A percentile compares a stretch with the other conserved stretches of the same genome.
phyloP scores from a whole-genome alignment of 2,888 invertebrate species.

The Heliconius aoede region DNA sequence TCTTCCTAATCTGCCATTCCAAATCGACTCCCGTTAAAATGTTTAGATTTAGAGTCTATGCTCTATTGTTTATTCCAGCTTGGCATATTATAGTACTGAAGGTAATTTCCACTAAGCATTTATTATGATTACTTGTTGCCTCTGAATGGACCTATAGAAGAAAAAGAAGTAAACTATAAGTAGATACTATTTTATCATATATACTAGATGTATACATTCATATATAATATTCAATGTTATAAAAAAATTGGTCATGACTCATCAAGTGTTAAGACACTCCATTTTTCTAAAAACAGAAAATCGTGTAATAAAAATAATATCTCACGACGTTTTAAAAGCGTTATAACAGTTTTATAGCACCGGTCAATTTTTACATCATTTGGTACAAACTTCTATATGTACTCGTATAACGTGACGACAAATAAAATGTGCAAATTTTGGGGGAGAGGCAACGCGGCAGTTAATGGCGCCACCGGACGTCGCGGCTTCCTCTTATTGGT shows the following conservation, averaged over 20 bases:
- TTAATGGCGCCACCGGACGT: slow-evolving; percentile 69
- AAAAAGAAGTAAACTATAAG: neutral
- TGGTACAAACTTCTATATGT: slow-evolving; percentile 16
- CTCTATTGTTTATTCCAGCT: neutral
- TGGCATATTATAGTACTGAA: neutral
- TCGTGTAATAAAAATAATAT: neutral
- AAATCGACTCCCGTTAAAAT: slow-evolving; percentile 25
- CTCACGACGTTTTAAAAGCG: slow-evolving; percentile 4
- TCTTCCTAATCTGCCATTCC: slow-evolving; percentile 31
- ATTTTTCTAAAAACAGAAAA: neutral
- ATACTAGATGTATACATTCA: too few relatives aligned
- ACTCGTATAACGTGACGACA: slow-evolving; percentile 44
- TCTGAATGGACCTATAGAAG: neutral
- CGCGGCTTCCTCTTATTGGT: slow-evolving; percentile 62
- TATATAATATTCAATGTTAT: too few relatives aligned
- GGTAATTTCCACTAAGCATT: neutral
- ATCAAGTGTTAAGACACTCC: too few relatives aligned
- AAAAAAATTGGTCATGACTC: too few relatives aligned
- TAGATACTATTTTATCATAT: neutral
- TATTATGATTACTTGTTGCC: neutral
- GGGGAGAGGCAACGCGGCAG: slow-evolving; percentile 71
- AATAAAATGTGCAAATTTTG: slow-evolving; percentile 73
- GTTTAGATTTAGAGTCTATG: slow-evolving; percentile 17
- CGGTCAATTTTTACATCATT: slow-evolving; percentile 5
- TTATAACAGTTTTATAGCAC: neutral